Base-by-base conservation (phyloP, 2,797 vertebrate genomes). In the Psittacula echo region DNA sequence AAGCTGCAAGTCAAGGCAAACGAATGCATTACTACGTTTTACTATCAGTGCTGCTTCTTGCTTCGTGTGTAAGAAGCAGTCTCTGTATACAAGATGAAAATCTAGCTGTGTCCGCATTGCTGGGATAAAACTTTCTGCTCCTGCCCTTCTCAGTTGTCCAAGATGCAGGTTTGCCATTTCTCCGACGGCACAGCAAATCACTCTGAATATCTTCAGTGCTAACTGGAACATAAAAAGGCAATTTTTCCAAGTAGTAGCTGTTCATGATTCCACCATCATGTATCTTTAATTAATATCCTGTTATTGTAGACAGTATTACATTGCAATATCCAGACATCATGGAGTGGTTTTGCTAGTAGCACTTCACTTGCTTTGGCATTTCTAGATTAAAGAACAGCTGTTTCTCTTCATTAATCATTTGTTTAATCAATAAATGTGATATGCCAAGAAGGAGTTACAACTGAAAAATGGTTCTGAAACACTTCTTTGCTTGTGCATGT, bases 401-500 rank as follows among this genome's bases (percentile, higher is more conserved):
- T 45, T 89, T 54, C 34, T 66, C 47, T 77, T 71, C 7, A 27
- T 80, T 71, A 92, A 85, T 76, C 37, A 76, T 27, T 79, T 85
- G 75, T 81, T 78, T 83, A 84, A 81, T 70, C 77, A 85, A 42
- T 65, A 83, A 47, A 7, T 22, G 21, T 7, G 19, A 73, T 27
- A 48, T 24, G 32, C 15, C 60, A 74, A 26, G 62, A 9, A 61
- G 50, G 27, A 76, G 21, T 48, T 85, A 41, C 23, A 76, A 6
- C 3, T 60, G 64, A 42, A 73, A 66, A 64, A 27, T 1, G 12
- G 27, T 34, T 90, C 51, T 62, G 44, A 87, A 51, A n/a, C 19
- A 13, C 9, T 41, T 44, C 11, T 19, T 42, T 0, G 0, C 27
- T 64, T 17, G 41, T 39, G 42, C 6, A 4, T 6, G 15, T 15